Percentiles rank a stretch among this genome's conserved stretches.
phyloP scores from a whole-genome alignment of 2,797 vertebrate genomes.

The Diplodus sargus region DNA sequence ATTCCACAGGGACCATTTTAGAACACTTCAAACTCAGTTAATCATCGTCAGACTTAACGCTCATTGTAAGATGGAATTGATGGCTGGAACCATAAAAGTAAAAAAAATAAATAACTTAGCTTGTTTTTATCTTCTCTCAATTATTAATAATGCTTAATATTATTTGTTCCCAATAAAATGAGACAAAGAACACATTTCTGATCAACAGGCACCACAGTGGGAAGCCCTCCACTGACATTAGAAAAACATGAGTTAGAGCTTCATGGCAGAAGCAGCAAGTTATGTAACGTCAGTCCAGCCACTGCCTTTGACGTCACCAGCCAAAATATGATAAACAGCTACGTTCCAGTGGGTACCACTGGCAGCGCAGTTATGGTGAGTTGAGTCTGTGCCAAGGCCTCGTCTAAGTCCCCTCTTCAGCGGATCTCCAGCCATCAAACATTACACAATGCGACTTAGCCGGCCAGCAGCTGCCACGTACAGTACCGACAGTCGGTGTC shows the following conservation, averaged over 20 bases:
- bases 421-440: slow-evolving; percentile 32
- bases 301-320: slow-evolving; percentile 18
- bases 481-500: not conserved
- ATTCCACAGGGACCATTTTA: too few relatives aligned
- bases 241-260: not conserved
- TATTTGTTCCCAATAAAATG: not conserved
- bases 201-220: not conserved
- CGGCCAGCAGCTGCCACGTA: slow-evolving; percentile 41
- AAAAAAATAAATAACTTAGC: not conserved
- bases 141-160: too few relatives aligned
- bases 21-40: too few relatives aligned
- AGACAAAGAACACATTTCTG: not conserved
- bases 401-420: slow-evolving; percentile 8
- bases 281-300: not conserved
- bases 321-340: slow-evolving; percentile 3
- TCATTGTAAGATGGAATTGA: too few relatives aligned
- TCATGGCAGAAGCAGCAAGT: not conserved
- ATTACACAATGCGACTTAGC: slow-evolving; percentile 57
- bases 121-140: not conserved
- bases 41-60: too few relatives aligned
- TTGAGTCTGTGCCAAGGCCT: slow-evolving; percentile 22
- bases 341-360: not conserved
- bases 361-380: slow-evolving; percentile 11
- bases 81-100: not conserved
- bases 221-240: not conserved